Evolutionary conservation across 2,797 vertebrate species (phyloP).

Genomic region (Falco novaeseelandiae): DNA sequence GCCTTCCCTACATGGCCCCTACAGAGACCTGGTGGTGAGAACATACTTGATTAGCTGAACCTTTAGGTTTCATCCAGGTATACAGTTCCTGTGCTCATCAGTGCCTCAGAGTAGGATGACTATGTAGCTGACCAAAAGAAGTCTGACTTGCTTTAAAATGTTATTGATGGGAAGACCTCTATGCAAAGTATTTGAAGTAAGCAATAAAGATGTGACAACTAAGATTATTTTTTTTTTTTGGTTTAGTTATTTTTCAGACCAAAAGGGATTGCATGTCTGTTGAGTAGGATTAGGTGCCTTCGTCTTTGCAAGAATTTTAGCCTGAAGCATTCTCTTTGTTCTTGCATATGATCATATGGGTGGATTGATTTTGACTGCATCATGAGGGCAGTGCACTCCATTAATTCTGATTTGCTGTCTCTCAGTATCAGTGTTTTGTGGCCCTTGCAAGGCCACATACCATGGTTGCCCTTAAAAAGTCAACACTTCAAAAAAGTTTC

Average conservation of each 20-base stretch:
- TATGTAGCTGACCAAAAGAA: neutral
- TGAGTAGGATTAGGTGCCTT: constrained; percentile 22
- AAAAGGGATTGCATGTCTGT: constrained; percentile 3
- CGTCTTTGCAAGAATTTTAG: constrained; percentile 15
- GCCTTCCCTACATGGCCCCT: neutral
- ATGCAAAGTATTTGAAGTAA: neutral
- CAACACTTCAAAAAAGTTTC: neutral
- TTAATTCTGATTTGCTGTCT: constrained; percentile 36
- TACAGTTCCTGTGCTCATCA: neutral
- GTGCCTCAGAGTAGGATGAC: neutral
- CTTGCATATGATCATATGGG: neutral
- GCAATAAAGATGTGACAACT: constrained; percentile 22
- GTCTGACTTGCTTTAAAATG: neutral
- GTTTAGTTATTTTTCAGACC: constrained; percentile 48
- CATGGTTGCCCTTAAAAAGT: constrained; percentile 11
- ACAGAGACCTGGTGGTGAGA: neutral
- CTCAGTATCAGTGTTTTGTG: neutral
- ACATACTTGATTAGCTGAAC: neutral
- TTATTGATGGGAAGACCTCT: neutral
- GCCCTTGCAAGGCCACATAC: neutral
- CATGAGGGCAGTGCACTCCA: neutral
- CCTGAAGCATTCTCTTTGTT: constrained; percentile 47
- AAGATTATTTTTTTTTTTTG: neutral
- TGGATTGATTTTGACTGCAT: constrained; percentile 59
- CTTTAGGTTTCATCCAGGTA: neutral